Base-by-base conservation (phyloP, 2,113 vertebrate genomes). In the Brienomyrus longianalis region DNA sequence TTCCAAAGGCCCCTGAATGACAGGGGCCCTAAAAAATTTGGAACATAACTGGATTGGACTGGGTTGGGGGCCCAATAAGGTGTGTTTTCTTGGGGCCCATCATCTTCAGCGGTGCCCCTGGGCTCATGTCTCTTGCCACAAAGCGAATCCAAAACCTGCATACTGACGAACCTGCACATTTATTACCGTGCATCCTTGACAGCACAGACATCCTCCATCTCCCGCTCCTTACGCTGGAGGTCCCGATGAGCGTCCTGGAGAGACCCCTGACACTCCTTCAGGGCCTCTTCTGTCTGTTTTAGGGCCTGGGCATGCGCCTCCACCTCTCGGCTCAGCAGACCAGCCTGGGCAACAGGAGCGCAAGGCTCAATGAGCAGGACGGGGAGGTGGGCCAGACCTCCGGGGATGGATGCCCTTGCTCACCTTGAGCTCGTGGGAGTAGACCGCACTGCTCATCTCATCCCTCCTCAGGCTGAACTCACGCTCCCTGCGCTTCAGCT, bases 351-450 rank as follows among this genome's bases (percentile, higher is more conserved):
- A 39, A 17, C 3, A 45, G 51, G 35, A 19, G 35, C 35, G 4
- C 3, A 19, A 43, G 74, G 74, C 35, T 80, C 35, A 80, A 17
- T 19, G 74, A 6, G 74, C 74, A 80, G 74, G 35, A 39, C 6
- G 70, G 70, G 70, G 70, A 39, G 70, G 31, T 6, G 74, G 35
- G 35, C 43, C 45, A 21, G 45, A 47, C 21, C 39, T 9, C 39
- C 2, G 45, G 45, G 21, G 43, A 3, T 3, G 43, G 43, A 47
- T 47, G 3, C 43, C 3, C 5, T 10, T 21, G 70, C 48, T 91
- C 93, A 97, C 97, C 95, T 96, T 95, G 80, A 97, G 95, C 86
- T 97, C 94, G 0, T 93, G 92, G 9, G 95, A 93, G 31, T 97
- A 88, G 90, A 96, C 89, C 1, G 89, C 45, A 0, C 88, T 93